Conservation (phyloP, 2,797 vertebrate species). For the Enteromius trimaculatus region DNA sequence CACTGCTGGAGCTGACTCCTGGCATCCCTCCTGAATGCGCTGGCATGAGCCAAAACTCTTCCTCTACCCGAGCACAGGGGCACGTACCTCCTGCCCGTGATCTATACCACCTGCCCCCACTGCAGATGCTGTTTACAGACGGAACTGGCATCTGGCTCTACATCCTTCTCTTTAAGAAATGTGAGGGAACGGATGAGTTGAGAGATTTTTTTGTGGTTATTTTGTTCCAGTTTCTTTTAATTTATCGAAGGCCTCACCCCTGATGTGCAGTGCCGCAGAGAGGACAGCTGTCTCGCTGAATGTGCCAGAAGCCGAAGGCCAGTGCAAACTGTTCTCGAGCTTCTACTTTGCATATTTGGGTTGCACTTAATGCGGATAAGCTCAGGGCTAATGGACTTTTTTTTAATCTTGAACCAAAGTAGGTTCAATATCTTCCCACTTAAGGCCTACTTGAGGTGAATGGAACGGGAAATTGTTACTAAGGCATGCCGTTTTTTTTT, state of each 20-base stretch:
- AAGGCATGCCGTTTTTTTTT: neutral
- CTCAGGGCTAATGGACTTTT: constrained; percentile 22
- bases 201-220: constrained; percentile 34
- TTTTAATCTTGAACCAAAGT: constrained; percentile 26
- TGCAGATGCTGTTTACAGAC: constrained; percentile 44
- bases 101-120: constrained; percentile 18
- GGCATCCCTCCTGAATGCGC: neutral
- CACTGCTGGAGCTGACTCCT: constrained; percentile 17
- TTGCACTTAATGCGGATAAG: constrained; percentile 23
- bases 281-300: constrained; percentile 60
- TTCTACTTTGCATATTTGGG: constrained; percentile 21
- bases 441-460: neutral
- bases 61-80: neutral
- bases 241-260: constrained; percentile 47
- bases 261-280: constrained; percentile 51
- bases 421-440: constrained; percentile 16
- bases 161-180: constrained; percentile 17
- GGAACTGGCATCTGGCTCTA: constrained; percentile 27
- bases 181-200: neutral
- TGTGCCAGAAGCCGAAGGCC: constrained; percentile 55
- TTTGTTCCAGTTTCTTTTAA: constrained; percentile 44
- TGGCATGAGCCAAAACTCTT: constrained; percentile 10
- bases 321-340: constrained; percentile 38
- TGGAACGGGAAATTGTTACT: neutral
- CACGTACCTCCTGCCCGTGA: constrained; percentile 20